These are phyloP conservation scores for Parazoanthus swiftii DNA, from an alignment of 92 coral and sea anemone genomes.

Conservation along the genomic window DNA sequence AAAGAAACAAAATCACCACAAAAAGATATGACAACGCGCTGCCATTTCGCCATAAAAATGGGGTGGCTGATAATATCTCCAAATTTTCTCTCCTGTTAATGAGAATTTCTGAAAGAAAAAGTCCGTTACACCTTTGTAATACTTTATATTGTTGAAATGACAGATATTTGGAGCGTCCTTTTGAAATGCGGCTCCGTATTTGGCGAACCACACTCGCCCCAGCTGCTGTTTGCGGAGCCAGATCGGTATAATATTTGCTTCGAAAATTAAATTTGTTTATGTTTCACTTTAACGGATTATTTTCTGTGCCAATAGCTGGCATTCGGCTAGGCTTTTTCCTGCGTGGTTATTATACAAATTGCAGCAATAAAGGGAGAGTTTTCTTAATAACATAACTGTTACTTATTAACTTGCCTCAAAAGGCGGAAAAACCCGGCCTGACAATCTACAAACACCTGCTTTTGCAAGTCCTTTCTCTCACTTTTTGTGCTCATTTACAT, in stretches of 20 bases:
- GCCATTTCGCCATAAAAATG: neutral
- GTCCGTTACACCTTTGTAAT: neutral
- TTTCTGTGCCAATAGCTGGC: conserved; percentile 23
- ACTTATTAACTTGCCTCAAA: neutral
- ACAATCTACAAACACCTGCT: conserved; percentile 5
- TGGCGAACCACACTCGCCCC: neutral
- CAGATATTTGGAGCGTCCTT: neutral
- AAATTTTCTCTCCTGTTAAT: neutral
- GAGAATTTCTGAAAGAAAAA: neutral
- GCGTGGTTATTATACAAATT: neutral
- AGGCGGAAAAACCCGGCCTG: neutral
- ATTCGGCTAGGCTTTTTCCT: neutral
- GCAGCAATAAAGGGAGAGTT: neutral
- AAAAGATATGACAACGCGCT: neutral
- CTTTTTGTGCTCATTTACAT: neutral
- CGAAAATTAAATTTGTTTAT: conserved; percentile 24
- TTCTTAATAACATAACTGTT: neutral
- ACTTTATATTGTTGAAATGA: neutral
- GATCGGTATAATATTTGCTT: conserved; percentile 6
- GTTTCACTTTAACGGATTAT: neutral
- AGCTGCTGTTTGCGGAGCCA: neutral
- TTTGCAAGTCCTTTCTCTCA: neutral
- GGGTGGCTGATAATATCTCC: neutral
- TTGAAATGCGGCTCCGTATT: neutral
- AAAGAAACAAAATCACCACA: neutral